These are phyloP conservation scores for Caenorhabditis virilis DNA, from an alignment of 2,888 invertebrate genomes.

Conservation along the genomic window DNA sequence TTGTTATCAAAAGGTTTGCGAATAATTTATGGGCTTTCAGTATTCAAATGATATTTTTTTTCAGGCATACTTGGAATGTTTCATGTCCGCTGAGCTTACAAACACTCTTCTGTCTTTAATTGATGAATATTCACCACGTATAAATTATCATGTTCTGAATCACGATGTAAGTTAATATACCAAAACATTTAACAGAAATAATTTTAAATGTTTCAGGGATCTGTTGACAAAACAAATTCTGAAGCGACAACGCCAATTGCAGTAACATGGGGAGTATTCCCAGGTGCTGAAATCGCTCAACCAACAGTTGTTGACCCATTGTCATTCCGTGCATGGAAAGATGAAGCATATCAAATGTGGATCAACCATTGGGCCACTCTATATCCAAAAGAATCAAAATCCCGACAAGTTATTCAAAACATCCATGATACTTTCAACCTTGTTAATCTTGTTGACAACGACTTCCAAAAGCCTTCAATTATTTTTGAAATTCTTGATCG, in stretches of 20 bases:
- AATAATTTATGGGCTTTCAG: no score
- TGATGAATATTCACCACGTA: slow-evolving; percentile 69
- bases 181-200: background rate
- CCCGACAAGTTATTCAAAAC: slow-evolving; percentile 46
- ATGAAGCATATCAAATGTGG: slow-evolving; percentile 70
- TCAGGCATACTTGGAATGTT: slow-evolving; percentile 74
- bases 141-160: slow-evolving; percentile 74
- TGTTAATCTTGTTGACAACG: slow-evolving; percentile 75
- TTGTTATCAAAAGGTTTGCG: slow-evolving; percentile 75
- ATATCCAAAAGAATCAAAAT: slow-evolving; percentile 49
- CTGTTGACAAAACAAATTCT: slow-evolving; percentile 72
- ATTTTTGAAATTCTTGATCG: slow-evolving; percentile 51
- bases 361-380: slow-evolving; percentile 58
- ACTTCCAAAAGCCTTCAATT: slow-evolving; percentile 70
- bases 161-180: slow-evolving; percentile 60
- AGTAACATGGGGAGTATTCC: slow-evolving; percentile 75
- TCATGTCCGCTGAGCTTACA: slow-evolving; percentile 71
- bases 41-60: no score
- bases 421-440: slow-evolving; percentile 73
- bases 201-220: slow-evolving; percentile 68
- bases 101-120: slow-evolving; percentile 71
- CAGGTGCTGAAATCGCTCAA: slow-evolving; percentile 72
- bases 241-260: slow-evolving; percentile 73
- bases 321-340: slow-evolving; percentile 74
- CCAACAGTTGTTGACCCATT: slow-evolving; percentile 75